Evolutionary conservation across 2,797 vertebrate genomes (phyloP), one percentile per base, ranked within the genome.

Genomic region (Tinamus major): DNA sequence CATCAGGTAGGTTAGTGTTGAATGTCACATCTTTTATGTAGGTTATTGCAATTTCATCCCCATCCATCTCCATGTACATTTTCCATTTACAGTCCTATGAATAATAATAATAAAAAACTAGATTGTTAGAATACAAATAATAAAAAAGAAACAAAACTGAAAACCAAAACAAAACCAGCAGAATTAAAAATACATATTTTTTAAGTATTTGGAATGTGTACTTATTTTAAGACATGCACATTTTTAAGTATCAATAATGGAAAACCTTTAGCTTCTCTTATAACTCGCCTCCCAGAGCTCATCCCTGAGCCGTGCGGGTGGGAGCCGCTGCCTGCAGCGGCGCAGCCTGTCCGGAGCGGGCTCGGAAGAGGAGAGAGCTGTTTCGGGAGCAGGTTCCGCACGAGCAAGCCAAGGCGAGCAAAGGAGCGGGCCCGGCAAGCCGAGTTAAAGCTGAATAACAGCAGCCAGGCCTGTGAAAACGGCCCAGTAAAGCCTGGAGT

Each of bases 51-150:
- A 99, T 98, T 93, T 99, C 99, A 95, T 99, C 99, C 88, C 99
- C 99, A 81, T 99, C 99, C 88, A 99, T 98, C 96, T 99, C 99
- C 98, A 99, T 98, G 97, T 99, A 99, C 98, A 99, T 99, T 98
- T 99, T 99, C 99, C 99, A 99, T 97, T 99, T 99, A 98, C 99
- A 99, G 95, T 99, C 99, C 99, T 99, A 97, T 93, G 95, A 96
- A 93, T 96, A 97, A 96, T 96, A 94, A 97, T 97, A 91, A 56
- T 96, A 94, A 94, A 96, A 97, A 92, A 56, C 92, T 31, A 81
- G 79, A 92, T 94, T 94, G 93, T 94, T 90, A 97, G 93, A 95
- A 94, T 93, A 85, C 33, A 97, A 95, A 95, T 86, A 82, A 89
- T 77, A 24, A 48, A 29, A 96, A 68, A 12, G 71, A 97, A 95